Percentiles rank a stretch among this genome's conserved stretches.
Conservation (phyloP, 2,113 vertebrate species). For the Telmatochromis sp. region DNA sequence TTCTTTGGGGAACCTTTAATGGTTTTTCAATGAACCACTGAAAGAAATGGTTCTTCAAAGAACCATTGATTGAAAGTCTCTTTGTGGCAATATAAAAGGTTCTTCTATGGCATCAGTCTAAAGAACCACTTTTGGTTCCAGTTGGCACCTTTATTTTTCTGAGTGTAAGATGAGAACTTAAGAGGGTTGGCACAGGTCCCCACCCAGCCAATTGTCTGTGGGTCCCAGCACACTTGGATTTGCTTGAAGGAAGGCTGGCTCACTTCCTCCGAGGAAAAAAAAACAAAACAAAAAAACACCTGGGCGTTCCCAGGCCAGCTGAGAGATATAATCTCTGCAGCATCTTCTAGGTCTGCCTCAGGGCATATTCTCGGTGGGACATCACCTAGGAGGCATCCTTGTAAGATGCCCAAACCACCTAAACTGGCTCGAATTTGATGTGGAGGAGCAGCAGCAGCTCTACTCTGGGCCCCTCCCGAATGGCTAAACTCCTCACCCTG, state of each 20-base stretch:
- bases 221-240: background rate
- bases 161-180: background rate
- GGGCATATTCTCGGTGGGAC: fast-evolving
- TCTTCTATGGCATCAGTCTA: background rate
- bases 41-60: background rate
- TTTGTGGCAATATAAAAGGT: background rate
- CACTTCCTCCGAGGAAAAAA: background rate
- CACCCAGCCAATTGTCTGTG: background rate
- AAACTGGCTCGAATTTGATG: background rate
- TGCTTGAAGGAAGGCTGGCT: background rate
- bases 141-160: background rate
- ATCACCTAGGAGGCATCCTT: background rate
- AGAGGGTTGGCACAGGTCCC: background rate
- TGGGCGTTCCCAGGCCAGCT: fast-evolving
- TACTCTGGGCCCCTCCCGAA: background rate
- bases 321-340: background rate
- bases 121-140: background rate
- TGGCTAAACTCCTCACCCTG: background rate
- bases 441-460: background rate
- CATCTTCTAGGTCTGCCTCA: background rate
- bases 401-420: background rate
- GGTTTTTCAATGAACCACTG: background rate
- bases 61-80: background rate
- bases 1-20: background rate
- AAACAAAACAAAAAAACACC: background rate